Evolutionary conservation across 2,797 vertebrate species (phyloP).

Genomic region (Xiphophorus birchmanni): DNA sequence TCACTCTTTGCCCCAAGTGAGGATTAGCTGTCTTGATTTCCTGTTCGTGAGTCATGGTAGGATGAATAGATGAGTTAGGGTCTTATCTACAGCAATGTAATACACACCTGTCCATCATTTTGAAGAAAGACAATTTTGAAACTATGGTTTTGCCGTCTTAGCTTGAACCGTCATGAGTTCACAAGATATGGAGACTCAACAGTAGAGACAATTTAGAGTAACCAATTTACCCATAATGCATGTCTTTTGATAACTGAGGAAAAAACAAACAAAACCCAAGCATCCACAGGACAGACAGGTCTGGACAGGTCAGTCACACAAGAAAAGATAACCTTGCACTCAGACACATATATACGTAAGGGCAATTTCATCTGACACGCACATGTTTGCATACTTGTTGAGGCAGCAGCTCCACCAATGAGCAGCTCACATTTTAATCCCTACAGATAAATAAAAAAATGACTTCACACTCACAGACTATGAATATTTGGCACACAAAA

Average conservation of each 20-base stretch:
- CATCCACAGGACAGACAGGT: not conserved
- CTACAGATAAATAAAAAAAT: conserved; percentile 26
- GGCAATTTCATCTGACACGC: not conserved
- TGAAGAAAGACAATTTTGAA: not conserved
- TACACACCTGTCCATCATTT: not conserved
- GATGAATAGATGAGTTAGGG: not conserved
- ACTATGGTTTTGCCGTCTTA: not conserved
- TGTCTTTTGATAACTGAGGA: not conserved
- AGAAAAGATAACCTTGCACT: not conserved
- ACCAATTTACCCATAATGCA: not conserved
- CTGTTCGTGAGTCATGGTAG: not conserved
- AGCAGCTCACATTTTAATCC: conserved; percentile 32
- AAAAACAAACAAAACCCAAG: not conserved
- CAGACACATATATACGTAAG: not conserved
- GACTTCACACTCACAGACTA: conserved; percentile 9
- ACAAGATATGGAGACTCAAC: not conserved
- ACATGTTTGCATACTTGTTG: not conserved
- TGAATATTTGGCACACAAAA: conserved; percentile 17
- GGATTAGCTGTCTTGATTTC: not conserved
- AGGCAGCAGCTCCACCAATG: conserved; percentile 12
- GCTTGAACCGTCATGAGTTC: not conserved
- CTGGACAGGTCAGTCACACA: not conserved
- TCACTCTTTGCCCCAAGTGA: not conserved
- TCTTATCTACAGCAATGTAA: not conserved
- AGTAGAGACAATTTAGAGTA: not conserved